These are phyloP conservation scores for Hyphantria cunea DNA, from an alignment of 1,140 invertebrate genomes.

Conservation along the genomic window DNA sequence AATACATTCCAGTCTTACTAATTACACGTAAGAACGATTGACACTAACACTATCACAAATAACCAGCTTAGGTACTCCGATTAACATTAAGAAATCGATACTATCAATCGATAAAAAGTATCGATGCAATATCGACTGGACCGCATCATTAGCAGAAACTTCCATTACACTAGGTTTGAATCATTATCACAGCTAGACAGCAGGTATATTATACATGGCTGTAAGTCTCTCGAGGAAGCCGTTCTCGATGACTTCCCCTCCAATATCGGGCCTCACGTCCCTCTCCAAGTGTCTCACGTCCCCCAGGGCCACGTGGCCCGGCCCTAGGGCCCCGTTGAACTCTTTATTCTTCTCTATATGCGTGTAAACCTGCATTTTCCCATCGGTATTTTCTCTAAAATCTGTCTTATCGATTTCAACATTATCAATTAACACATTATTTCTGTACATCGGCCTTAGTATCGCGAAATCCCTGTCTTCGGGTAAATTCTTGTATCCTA, in stretches of 20 bases:
- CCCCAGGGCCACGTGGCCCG: slow-evolving; percentile 39
- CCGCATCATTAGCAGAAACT: no score
- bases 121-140: no score
- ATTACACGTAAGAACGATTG: no score
- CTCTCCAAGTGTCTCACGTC: slow-evolving; percentile 54
- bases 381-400: slow-evolving; percentile 59
- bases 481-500: slow-evolving; percentile 31
- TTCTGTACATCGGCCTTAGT: slow-evolving; percentile 43
- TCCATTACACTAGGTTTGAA: no score
- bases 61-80: no score
- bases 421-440: slow-evolving; percentile 28
- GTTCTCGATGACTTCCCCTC: slow-evolving; percentile 56
- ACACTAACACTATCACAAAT: no score
- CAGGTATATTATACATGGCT: slow-evolving; percentile 64
- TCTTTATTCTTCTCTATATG: slow-evolving; percentile 60
- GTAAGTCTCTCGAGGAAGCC: slow-evolving; percentile 63
- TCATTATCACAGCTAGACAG: slow-evolving; percentile 40
- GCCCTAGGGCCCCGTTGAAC: slow-evolving; percentile 37
- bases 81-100: no score
- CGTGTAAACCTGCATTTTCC: slow-evolving; percentile 63
- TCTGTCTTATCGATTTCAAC: slow-evolving; percentile 34
- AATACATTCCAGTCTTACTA: no score
- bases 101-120: no score
- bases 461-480: slow-evolving; percentile 49
- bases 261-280: slow-evolving; percentile 38